Conservation (phyloP, 2,888 invertebrate genomes). For the Brassicogethes aeneus region DNA sequence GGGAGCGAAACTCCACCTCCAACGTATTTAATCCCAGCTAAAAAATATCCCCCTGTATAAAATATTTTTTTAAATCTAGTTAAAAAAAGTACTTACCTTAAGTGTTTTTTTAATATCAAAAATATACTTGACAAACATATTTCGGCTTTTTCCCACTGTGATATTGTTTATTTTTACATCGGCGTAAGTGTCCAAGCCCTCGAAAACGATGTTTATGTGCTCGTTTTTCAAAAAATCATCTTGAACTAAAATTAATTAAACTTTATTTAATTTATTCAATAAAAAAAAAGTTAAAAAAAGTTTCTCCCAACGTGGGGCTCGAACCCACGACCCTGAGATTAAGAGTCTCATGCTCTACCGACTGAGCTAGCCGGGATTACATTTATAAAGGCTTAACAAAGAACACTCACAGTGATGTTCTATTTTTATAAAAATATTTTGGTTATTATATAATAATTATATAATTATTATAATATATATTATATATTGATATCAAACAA, state of each 20-base stretch:
- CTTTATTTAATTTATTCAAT: too few relatives aligned
- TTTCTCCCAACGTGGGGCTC: conserved; percentile 49
- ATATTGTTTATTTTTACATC: conserved; percentile 63
- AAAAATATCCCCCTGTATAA: too few relatives aligned
- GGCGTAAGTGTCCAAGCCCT: conserved; percentile 82
- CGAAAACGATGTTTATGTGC: conserved; percentile 54
- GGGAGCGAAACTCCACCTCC: conserved; percentile 35
- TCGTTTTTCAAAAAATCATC: conserved; percentile 29
- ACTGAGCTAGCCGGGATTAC: conserved; percentile 43
- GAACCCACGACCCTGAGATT: conserved; percentile 53
- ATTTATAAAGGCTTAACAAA: too few relatives aligned
- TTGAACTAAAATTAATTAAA: conserved; percentile 36
- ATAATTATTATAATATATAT: too few relatives aligned
- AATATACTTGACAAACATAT: conserved; percentile 79
- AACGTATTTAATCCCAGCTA: conserved; percentile 34
- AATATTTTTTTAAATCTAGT: too few relatives aligned
- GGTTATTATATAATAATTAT: too few relatives aligned
- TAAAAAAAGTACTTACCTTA: too few relatives aligned
- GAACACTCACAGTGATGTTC: too few relatives aligned
- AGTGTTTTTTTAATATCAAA: conserved; percentile 57
- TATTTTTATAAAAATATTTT: too few relatives aligned
- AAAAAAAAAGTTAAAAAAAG: too few relatives aligned
- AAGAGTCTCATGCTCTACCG: conserved; percentile 50
- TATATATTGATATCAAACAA: too few relatives aligned
- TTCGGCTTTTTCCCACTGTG: conserved; percentile 56